A percentile compares a stretch with the other conserved stretches of the same genome.
phyloP scores from a whole-genome alignment of 2,888 invertebrate genomes.

The Tiliacea citrago region DNA sequence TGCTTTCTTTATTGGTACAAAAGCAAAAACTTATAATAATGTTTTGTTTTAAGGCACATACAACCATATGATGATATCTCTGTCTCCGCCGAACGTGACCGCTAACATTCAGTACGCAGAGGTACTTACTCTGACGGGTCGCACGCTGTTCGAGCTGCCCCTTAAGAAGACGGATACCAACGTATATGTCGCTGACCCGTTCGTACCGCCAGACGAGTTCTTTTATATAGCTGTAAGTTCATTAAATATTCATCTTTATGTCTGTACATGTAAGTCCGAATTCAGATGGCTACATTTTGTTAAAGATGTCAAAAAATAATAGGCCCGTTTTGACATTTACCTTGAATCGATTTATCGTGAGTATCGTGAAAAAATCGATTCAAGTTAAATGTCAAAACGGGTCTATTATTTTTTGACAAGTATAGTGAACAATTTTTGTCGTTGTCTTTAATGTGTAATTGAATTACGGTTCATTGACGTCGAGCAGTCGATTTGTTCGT shows the following conservation, averaged over 20 bases:
- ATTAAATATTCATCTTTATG: neutral
- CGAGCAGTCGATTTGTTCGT: neutral
- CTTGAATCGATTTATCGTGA: too few species aligned
- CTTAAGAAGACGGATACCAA: slow-evolving; percentile 69
- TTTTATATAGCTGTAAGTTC: slow-evolving; percentile 92
- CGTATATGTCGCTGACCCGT: slow-evolving; percentile 86
- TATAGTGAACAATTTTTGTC: neutral
- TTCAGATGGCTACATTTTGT: neutral
- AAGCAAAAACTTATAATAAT: too few species aligned
- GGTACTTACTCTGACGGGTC: slow-evolving; percentile 78
- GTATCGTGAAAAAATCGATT: too few species aligned
- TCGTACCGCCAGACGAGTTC: slow-evolving; percentile 92
- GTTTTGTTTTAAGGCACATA: slow-evolving; percentile 78
- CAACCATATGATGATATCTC: slow-evolving; percentile 82
- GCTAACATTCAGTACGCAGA: slow-evolving; percentile 79
- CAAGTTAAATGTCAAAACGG: too few species aligned
- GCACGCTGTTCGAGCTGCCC: slow-evolving; percentile 82
- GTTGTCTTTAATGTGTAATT: neutral
- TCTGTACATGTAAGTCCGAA: neutral
- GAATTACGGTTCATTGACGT: neutral
- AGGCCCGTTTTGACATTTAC: too few species aligned
- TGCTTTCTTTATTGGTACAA: neutral
- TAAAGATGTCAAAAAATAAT: too few species aligned
- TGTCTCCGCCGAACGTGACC: slow-evolving; percentile 73
- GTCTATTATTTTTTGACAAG: too few species aligned